Percentiles rank a stretch among this genome's conserved stretches.
Conservation (phyloP, 1,140 invertebrate genomes). For the Caenorhabditis tropicalis region DNA sequence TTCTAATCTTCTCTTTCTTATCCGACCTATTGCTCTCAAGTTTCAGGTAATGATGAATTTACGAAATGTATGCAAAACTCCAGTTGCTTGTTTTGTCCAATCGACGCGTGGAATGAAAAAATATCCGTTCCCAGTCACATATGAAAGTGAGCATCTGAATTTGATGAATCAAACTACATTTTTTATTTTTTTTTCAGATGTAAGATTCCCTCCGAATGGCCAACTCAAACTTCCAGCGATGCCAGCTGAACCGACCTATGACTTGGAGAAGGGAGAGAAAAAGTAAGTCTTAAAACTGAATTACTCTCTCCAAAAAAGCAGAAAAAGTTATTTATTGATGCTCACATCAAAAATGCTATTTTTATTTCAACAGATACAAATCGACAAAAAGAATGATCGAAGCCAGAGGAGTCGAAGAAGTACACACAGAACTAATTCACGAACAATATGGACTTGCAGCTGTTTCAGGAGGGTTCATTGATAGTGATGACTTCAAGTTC, state of each 20-base stretch:
- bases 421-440: conserved; percentile 70
- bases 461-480: conserved; percentile 66
- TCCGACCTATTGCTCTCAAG: not conserved
- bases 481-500: conserved; percentile 66
- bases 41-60: conserved; percentile 22
- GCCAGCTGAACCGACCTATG: conserved; percentile 67
- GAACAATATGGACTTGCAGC: conserved; percentile 68
- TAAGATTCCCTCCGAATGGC: conserved; percentile 69
- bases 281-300: conserved; percentile 58
- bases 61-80: not conserved
- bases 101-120: conserved; percentile 47
- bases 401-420: conserved; percentile 67
- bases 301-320: too few species aligned
- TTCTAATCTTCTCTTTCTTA: not conserved
- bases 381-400: conserved; percentile 66
- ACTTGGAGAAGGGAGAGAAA: conserved; percentile 64
- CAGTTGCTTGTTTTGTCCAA: not conserved
- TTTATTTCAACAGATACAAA: conserved; percentile 50
- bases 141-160: conserved; percentile 61
- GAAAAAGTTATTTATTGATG: not conserved
- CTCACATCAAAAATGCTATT: not conserved
- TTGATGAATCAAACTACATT: conserved; percentile 11
- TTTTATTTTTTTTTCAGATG: conserved; percentile 61
- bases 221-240: conserved; percentile 66
- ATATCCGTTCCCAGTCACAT: conserved; percentile 63